phyloP scores from a whole-genome alignment of 2,888 invertebrate genomes.

The Drosophila buzzatii region DNA sequence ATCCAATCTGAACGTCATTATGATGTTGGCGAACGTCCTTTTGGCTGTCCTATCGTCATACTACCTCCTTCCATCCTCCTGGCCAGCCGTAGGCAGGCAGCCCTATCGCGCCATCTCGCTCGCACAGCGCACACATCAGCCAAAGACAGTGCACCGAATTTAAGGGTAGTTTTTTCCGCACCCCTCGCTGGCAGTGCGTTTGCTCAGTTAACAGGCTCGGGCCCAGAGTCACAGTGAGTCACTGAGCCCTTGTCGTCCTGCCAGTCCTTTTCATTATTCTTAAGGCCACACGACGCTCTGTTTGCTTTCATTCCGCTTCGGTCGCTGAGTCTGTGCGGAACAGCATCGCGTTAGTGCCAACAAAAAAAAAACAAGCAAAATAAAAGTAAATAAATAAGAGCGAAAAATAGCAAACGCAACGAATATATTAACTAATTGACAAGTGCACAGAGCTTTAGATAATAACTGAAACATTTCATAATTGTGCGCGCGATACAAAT shows the following conservation, averaged over 20 bases:
- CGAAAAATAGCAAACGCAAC: neutral
- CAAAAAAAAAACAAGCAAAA: slow-evolving; percentile 6
- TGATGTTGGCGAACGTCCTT: slow-evolving; percentile 69
- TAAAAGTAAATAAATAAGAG: neutral
- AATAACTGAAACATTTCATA: neutral
- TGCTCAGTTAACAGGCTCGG: slow-evolving; percentile 69
- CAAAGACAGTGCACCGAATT: slow-evolving; percentile 21
- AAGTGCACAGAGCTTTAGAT: slow-evolving; percentile 48
- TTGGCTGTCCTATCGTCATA: slow-evolving; percentile 53
- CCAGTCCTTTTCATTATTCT: slow-evolving; percentile 78
- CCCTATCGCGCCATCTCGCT: slow-evolving; percentile 55
- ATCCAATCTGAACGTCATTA: slow-evolving; percentile 72
- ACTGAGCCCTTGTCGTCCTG: slow-evolving; percentile 27
- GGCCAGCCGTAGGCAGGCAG: neutral
- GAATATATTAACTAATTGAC: slow-evolving; percentile 35
- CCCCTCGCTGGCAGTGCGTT: slow-evolving; percentile 39
- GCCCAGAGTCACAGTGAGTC: slow-evolving; percentile 30
- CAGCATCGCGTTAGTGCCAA: slow-evolving; percentile 31
- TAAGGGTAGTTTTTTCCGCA: slow-evolving; percentile 48
- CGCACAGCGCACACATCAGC: slow-evolving; percentile 38
- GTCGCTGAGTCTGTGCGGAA: slow-evolving; percentile 80
- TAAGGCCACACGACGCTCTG: slow-evolving; percentile 72
- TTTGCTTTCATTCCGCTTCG: slow-evolving; percentile 83
- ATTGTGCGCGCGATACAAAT: slow-evolving; percentile 22
- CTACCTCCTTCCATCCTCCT: neutral